Conservation (phyloP, 92 coral and sea anemone genomes). For the Palythoa caribaeorum region DNA sequence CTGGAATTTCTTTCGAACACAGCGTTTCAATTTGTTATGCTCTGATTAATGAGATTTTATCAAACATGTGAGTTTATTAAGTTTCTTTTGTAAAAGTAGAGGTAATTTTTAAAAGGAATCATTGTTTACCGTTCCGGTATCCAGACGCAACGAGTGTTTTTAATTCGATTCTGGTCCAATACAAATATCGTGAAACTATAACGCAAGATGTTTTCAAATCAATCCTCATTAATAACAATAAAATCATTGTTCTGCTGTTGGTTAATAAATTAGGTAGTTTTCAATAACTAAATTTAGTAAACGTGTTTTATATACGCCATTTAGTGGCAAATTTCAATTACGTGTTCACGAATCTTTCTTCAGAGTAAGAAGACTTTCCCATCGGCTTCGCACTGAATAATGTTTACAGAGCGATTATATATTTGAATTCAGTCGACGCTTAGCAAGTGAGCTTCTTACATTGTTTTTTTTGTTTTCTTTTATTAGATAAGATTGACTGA, state of each 20-base stretch:
- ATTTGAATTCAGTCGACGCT: no score
- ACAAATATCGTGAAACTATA: background rate
- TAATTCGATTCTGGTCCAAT: background rate
- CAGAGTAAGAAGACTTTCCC: background rate
- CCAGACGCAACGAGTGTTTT: background rate
- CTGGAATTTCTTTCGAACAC: background rate
- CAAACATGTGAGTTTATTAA: background rate
- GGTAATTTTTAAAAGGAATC: background rate
- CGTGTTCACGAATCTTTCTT: background rate
- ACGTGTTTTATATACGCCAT: background rate
- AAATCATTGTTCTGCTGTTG: background rate
- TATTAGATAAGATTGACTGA: background rate
- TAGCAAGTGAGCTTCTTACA: no score
- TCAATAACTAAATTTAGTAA: conserved; percentile 1
- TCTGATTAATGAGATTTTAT: background rate
- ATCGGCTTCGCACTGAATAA: background rate
- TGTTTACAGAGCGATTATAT: background rate
- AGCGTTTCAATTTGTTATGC: background rate
- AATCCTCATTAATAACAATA: background rate
- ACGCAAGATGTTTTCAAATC: background rate
- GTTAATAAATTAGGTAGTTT: background rate
- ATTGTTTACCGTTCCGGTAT: background rate
- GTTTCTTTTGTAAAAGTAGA: background rate
- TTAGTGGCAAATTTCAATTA: background rate
- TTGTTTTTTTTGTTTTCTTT: background rate